Evolutionary conservation across 2,113 vertebrate genomes (phyloP).

Genomic region (Gymnogyps californianus): DNA sequence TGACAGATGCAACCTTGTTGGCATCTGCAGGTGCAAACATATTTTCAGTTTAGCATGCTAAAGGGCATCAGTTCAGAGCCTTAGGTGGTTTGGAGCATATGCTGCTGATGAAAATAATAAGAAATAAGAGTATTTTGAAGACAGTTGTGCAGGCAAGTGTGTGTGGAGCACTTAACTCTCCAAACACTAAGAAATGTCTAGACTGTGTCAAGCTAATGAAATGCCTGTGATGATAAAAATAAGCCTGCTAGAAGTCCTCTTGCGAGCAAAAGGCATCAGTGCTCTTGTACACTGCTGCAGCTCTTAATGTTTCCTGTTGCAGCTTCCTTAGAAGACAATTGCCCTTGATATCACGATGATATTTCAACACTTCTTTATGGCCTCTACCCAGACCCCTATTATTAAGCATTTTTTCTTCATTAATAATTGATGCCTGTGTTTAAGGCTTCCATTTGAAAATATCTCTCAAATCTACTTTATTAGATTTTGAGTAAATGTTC

Average conservation of each 20-base stretch:
- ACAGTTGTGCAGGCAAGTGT: not conserved
- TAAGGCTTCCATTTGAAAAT: slow-evolving; percentile 64
- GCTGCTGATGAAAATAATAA: not conserved
- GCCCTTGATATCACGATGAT: slow-evolving; percentile 33
- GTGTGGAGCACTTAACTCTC: not conserved
- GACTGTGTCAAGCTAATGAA: not conserved
- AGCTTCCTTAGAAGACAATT: slow-evolving; percentile 24
- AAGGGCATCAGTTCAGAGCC: not conserved
- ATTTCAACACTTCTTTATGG: slow-evolving; percentile 58
- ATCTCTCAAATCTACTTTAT: slow-evolving; percentile 69
- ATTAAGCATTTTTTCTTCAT: slow-evolving; percentile 68
- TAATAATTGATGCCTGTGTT: slow-evolving; percentile 69
- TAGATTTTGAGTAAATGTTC: slow-evolving; percentile 75
- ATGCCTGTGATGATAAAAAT: not conserved
- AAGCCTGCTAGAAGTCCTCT: not conserved
- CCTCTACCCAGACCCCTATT: slow-evolving; percentile 12
- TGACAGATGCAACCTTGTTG: slow-evolving; percentile 32
- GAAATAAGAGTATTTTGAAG: not conserved
- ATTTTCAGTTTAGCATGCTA: not conserved
- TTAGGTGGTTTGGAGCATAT: not conserved
- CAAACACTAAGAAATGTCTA: not conserved
- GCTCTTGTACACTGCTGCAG: not conserved
- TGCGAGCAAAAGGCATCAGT: not conserved
- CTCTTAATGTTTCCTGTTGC: slow-evolving; percentile 35
- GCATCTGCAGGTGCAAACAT: not conserved